phyloP scores from a whole-genome alignment of 2,888 invertebrate species.

The Gastrophysa polygoni region DNA sequence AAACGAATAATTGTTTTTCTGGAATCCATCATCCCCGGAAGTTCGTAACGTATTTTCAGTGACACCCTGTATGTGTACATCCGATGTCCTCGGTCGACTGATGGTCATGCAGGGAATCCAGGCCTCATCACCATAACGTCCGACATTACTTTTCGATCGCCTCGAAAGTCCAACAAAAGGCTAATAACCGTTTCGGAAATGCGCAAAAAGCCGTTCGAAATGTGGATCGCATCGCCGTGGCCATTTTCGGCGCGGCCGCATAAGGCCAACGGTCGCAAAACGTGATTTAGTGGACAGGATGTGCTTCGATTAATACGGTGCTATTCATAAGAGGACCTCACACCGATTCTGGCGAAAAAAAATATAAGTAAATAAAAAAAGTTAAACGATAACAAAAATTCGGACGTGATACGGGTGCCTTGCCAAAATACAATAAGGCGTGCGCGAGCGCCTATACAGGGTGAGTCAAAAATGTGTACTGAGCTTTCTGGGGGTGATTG shows the following conservation, averaged over 20 bases:
- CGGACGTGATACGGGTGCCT: no score
- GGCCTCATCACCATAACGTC: background rate
- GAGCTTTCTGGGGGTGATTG: no score
- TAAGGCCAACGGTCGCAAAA: slow-evolving; percentile 40
- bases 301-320: slow-evolving; percentile 40
- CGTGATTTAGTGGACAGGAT: slow-evolving; percentile 39
- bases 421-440: no score
- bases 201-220: slow-evolving; percentile 29
- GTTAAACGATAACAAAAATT: no score
- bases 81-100: no score
- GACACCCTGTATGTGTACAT: no score
- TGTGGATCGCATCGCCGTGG: slow-evolving; percentile 34
- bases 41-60: no score
- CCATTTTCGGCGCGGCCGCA: slow-evolving; percentile 40
- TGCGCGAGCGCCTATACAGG: no score
- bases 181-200: background rate
- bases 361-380: background rate
- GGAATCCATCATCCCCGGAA: no score
- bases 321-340: slow-evolving; percentile 44
- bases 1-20: no score
- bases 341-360: slow-evolving; percentile 32
- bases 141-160: background rate
- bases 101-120: no score
- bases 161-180: slow-evolving; percentile 4
- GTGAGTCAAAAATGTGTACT: no score